phyloP scores from a whole-genome alignment of 2,797 vertebrate genomes.

The Gambusia yucatana region DNA sequence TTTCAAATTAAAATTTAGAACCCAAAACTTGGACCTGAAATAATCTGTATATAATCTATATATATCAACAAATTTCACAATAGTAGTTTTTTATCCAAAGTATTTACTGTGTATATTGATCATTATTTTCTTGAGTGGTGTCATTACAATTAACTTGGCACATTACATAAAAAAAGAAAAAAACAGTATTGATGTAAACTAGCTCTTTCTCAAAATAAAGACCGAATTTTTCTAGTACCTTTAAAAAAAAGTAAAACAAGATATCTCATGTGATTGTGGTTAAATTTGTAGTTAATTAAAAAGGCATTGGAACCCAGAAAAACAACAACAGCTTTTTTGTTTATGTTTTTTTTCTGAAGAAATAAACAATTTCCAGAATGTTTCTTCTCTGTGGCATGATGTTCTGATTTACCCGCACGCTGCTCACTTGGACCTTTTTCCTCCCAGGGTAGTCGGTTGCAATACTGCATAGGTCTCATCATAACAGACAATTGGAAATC shows the following conservation, averaged over 20 bases:
- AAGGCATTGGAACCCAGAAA: neutral
- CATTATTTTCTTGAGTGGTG: neutral
- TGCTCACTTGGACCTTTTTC: conserved; percentile 43
- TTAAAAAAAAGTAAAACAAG: neutral
- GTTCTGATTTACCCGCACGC: conserved; percentile 60
- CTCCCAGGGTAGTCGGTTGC: conserved; percentile 17
- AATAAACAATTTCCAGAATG: conserved; percentile 1
- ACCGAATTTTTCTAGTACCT: neutral
- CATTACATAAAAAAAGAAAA: neutral
- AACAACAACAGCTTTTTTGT: conserved; percentile 4
- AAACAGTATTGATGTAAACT: neutral
- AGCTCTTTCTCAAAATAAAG: neutral
- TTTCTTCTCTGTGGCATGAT: conserved; percentile 43
- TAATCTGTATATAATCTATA: neutral
- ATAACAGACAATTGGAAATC: conserved; percentile 7
- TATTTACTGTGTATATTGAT: neutral
- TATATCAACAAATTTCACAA: neutral
- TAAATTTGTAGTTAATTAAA: neutral
- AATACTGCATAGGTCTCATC: conserved; percentile 11
- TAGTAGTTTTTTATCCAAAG: neutral
- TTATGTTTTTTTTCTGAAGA: neutral
- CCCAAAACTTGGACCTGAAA: neutral
- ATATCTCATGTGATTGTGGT: neutral
- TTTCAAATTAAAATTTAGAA: neutral
- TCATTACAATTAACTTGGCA: neutral